Base-by-base conservation (phyloP, 2,113 vertebrate genomes). In the Chinchilla lanigera region DNA sequence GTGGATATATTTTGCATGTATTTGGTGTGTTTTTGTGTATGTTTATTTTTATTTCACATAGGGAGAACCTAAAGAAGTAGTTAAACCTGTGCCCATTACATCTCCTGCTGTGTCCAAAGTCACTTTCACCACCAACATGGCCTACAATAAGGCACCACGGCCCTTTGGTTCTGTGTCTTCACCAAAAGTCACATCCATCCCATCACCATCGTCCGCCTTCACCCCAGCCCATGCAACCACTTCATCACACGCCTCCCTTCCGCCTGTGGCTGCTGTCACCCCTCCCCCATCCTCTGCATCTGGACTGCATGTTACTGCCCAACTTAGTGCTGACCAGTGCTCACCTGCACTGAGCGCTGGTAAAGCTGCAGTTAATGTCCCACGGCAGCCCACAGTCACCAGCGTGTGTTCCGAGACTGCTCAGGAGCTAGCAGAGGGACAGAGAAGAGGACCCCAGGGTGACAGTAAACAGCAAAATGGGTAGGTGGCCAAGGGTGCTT, bases 51-150 rank as follows among this genome's bases (percentile, higher is more conserved):
- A 92, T 95, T 98, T 98, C 82, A 65, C 98, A 63, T 99, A 99
- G 99, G 99, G 98, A 96, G 97, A 99, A 98, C 98, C 98, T 97
- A 98, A 98, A 98, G 99, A 99, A 98, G 99, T 99, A 99, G 98
- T 99, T 99, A 99, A 99, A 97, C 99, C 99, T 95, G 99, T 99
- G 97, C 99, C 99, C 98, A 98, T 99, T 98, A 97, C 99, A 98
- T 98, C 99, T 98, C 98, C 98, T 98, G 97, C 98, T 94, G 99
- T 98, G 90, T 98, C 99, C 61, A 99, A 99, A 98, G 98, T 98
- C 98, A 97, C 98, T 96, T 97, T 96, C 98, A 78, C 99, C 50
- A 19, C 98, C 84, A 98, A 91, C 75, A 97, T 98, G 85, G 99
- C 99, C 77, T 99, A 99, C 99, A 99, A 99, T 99, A 99, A 99